A percentile compares a stretch with the other conserved stretches of the same genome.
Evolutionary conservation across 2,797 vertebrate species (phyloP).

Genomic region (Crypturellus tataupa): DNA sequence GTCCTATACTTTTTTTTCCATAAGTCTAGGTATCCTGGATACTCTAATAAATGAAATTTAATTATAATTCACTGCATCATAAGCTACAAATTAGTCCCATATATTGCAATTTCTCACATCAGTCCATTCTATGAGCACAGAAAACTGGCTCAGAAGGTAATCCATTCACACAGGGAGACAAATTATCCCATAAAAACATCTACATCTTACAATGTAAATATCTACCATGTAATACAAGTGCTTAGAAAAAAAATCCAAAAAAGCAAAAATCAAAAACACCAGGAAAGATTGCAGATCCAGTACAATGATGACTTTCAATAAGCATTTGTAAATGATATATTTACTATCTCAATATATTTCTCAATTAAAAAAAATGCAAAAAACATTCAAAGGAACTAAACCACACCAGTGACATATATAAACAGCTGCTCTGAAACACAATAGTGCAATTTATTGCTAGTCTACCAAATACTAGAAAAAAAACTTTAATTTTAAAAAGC

Average conservation of each 20-base stretch:
- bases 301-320: neutral
- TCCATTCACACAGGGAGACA: slow-evolving; percentile 36
- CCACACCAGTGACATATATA: neutral
- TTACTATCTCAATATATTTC: neutral
- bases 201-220: neutral
- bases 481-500: neutral
- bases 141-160: slow-evolving; percentile 57
- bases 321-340: neutral
- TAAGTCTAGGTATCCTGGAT: neutral
- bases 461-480: neutral
- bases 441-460: neutral
- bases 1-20: neutral
- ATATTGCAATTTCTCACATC: slow-evolving; percentile 27
- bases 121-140: neutral
- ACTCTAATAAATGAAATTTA: slow-evolving; percentile 41
- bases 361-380: neutral
- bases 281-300: neutral
- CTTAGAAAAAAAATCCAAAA: neutral
- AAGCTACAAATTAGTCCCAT: slow-evolving; percentile 37
- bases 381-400: neutral
- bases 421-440: neutral
- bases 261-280: too few species aligned
- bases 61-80: slow-evolving; percentile 53
- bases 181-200: slow-evolving; percentile 7
- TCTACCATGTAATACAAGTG: neutral